These are phyloP conservation scores for Thalassophryne amazonica DNA, from an alignment of 2,797 vertebrate genomes.

Conservation along the genomic window DNA sequence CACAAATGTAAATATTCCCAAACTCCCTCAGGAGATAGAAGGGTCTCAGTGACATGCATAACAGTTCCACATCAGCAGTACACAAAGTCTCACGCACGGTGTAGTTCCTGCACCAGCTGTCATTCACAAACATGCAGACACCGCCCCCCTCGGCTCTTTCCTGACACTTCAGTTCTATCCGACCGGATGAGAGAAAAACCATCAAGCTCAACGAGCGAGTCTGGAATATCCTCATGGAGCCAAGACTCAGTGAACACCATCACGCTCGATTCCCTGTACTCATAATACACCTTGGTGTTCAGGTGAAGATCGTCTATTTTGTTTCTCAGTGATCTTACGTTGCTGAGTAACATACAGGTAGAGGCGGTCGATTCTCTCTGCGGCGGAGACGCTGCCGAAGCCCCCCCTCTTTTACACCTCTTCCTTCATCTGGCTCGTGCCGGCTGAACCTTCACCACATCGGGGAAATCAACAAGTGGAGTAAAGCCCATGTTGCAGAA, in stretches of 20 bases:
- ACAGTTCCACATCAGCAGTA: too few species aligned
- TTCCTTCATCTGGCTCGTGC: not conserved
- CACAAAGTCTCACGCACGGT: too few species aligned
- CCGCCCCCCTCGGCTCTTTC: too few species aligned
- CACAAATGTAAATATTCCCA: too few species aligned
- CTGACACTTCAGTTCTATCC: too few species aligned
- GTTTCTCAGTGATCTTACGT: not conserved
- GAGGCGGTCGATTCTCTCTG: not conserved
- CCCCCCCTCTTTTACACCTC: not conserved
- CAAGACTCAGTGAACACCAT: conserved; percentile 2
- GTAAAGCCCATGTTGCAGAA: not conserved
- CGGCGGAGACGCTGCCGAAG: not conserved
- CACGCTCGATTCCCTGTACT: not conserved
- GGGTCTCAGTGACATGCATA: too few species aligned
- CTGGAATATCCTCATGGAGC: not conserved
- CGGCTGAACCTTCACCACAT: not conserved
- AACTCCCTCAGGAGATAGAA: too few species aligned
- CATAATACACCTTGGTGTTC: not conserved
- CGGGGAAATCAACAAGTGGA: not conserved
- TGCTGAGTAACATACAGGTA: too few species aligned
- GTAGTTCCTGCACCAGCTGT: too few species aligned
- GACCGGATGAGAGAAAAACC: too few species aligned
- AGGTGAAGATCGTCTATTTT: not conserved
- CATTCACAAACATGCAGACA: too few species aligned
- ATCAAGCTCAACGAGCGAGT: too few species aligned